Base-by-base conservation (phyloP, 1,140 invertebrate species). In the Anastrepha obliqua region DNA sequence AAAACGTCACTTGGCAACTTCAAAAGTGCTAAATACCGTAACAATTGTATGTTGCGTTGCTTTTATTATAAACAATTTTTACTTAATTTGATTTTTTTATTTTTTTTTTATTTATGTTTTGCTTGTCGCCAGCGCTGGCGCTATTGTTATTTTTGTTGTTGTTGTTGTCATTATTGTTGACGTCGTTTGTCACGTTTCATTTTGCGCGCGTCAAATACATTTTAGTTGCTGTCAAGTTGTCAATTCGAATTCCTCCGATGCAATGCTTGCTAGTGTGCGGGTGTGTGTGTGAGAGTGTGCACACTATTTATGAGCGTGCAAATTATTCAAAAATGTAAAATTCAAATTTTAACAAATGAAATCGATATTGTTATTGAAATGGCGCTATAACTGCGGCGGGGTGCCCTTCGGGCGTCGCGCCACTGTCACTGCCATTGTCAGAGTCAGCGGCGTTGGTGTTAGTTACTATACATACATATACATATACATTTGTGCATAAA, bases 371-470 rank as follows among this genome's bases (percentile, higher is more conserved):
- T 74, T 74, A 74, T 74, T 74, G 67, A 74, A 74, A 74, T 74
- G 67, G 67, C 67, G 67, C 67, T 47, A 74, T 74, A 47, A 74
- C 67, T 74, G 67, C 44, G 44, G 67, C 67, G 44, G 15, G 67
- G 13, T 74, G 67, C 67, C 15, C 0, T 74, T 39, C 42, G 39
- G 67, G 39, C 15, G 67, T 47, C 67, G 15, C 67, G 15, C 67
- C 67, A 74, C 67, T 74, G 67, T 74, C 67, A 74, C 39, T 74
- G 67, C 15, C 67, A 74, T 74, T 74, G 67, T 74, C 67, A 74
- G 39, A 15, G 67, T 17, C n/a, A 13, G 64, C 29, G 42, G 3
- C 60, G 65, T 44, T 70, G 65, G 39, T 7, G 65, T 44, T 44
- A 70, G 15, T 20, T 42, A 74, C 42, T 74, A 5, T 74, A 70